Percentiles rank a stretch among this genome's conserved stretches.
Evolutionary conservation across 2,797 vertebrate species (phyloP).

Genomic region (Austrolebias charrua): DNA sequence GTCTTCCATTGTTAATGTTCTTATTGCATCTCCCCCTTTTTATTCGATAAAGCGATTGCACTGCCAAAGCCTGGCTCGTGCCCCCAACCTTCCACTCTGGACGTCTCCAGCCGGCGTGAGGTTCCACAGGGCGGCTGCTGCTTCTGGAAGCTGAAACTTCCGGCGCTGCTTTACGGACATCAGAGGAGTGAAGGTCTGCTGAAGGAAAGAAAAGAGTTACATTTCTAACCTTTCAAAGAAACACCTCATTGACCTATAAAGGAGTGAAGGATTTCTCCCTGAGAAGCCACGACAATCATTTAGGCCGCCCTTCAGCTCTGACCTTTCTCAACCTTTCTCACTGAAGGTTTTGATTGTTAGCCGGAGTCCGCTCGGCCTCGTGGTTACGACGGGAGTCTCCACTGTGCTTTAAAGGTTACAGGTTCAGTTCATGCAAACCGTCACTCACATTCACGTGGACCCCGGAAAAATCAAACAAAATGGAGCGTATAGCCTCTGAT

Average conservation of each 20-base stretch:
- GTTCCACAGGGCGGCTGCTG: neutral
- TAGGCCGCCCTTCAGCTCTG: slow-evolving; percentile 40
- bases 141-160: slow-evolving; percentile 34
- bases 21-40: slow-evolving; percentile 44
- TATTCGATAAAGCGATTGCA: slow-evolving; percentile 48
- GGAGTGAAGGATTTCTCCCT: slow-evolving; percentile 37
- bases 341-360: slow-evolving; percentile 42
- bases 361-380: slow-evolving; percentile 15
- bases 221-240: slow-evolving; percentile 60
- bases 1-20: slow-evolving; percentile 58
- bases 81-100: slow-evolving; percentile 21
- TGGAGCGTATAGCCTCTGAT: neutral
- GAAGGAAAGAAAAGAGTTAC: slow-evolving; percentile 30
- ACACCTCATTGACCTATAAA: slow-evolving; percentile 58
- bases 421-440: slow-evolving; percentile 11
- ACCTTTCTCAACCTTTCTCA: slow-evolving; percentile 58
- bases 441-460: neutral
- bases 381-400: slow-evolving; percentile 9
- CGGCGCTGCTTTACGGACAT: slow-evolving; percentile 8
- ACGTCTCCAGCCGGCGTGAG: slow-evolving; percentile 12
- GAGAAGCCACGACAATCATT: slow-evolving; percentile 50
- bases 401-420: slow-evolving; percentile 28
- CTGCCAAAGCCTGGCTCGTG: slow-evolving; percentile 6
- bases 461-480: neutral
- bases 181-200: slow-evolving; percentile 13